phyloP scores from a whole-genome alignment of 2,797 vertebrate genomes.

The Iguana delicatissima region DNA sequence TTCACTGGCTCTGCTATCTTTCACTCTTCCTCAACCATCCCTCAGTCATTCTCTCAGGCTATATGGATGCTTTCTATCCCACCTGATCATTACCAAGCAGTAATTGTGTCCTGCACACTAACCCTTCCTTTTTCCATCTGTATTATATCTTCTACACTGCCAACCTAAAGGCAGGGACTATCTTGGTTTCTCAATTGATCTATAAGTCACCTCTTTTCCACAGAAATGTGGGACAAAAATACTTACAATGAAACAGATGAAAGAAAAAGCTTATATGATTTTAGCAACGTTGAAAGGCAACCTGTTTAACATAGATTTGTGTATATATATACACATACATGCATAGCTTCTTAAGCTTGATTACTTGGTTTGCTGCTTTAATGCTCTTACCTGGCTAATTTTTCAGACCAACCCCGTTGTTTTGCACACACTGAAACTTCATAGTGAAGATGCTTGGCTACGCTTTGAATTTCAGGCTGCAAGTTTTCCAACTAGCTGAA shows the following conservation, averaged over 20 bases:
- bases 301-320: no score
- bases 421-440: slow-evolving; percentile 86
- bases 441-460: slow-evolving; percentile 84
- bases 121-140: not conserved
- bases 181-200: not conserved
- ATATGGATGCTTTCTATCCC: no score
- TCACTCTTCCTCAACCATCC: no score
- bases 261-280: not conserved
- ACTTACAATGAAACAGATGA: not conserved
- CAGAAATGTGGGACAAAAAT: not conserved
- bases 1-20: no score
- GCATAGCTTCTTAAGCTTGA: rapidly evolving
- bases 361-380: rapidly evolving
- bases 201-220: not conserved
- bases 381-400: slow-evolving; percentile 83
- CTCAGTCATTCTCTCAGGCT: no score
- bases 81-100: no score
- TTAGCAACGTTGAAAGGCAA: not conserved
- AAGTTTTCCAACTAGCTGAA: slow-evolving; percentile 91
- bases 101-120: not conserved
- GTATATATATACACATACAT: not conserved
- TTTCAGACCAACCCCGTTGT: slow-evolving; percentile 90
- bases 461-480: slow-evolving; percentile 87
- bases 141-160: not conserved
- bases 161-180: no score